These are phyloP conservation scores for Ailurus styani DNA, from an alignment of 2,113 vertebrate genomes.

Conservation along the genomic window DNA sequence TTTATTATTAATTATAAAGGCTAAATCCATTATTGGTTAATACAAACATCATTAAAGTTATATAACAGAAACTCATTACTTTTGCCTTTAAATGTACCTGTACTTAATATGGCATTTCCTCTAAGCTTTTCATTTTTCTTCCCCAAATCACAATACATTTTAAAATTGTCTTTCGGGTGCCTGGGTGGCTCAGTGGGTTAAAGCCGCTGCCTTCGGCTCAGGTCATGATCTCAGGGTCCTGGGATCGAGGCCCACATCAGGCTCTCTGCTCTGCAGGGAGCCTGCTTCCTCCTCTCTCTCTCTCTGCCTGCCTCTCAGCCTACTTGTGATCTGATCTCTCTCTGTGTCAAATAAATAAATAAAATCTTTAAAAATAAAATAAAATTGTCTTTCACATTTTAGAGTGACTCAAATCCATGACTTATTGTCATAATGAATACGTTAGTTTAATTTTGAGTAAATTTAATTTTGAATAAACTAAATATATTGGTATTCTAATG, in stretches of 20 bases:
- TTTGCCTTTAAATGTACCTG: conserved; percentile 19
- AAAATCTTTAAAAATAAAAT: too few species aligned
- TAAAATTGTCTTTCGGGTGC: neutral
- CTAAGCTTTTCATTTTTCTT: conserved; percentile 43
- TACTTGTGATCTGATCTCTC: too few species aligned
- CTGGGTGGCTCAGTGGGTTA: too few species aligned
- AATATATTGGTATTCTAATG: neutral
- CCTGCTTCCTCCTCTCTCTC: too few species aligned
- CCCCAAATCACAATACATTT: conserved; percentile 11
- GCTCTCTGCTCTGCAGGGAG: too few species aligned
- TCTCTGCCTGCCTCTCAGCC: too few species aligned
- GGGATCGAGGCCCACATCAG: too few species aligned
- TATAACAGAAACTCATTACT: conserved; percentile 61
- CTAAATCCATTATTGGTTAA: conserved; percentile 58
- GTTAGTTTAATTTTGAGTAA: conserved; percentile 1
- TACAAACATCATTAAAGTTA: conserved; percentile 62
- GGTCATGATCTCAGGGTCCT: too few species aligned
- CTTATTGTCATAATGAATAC: neutral
- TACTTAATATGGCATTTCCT: conserved; percentile 35
- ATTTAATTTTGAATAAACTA: conserved; percentile 46
- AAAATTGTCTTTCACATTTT: neutral
- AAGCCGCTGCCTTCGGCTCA: too few species aligned
- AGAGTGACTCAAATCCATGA: neutral
- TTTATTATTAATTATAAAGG: conserved; percentile 73
- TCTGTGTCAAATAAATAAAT: too few species aligned